These are phyloP conservation scores for Oreortyx pictus DNA, from an alignment of 2,797 vertebrate species.

Conservation along the genomic window DNA sequence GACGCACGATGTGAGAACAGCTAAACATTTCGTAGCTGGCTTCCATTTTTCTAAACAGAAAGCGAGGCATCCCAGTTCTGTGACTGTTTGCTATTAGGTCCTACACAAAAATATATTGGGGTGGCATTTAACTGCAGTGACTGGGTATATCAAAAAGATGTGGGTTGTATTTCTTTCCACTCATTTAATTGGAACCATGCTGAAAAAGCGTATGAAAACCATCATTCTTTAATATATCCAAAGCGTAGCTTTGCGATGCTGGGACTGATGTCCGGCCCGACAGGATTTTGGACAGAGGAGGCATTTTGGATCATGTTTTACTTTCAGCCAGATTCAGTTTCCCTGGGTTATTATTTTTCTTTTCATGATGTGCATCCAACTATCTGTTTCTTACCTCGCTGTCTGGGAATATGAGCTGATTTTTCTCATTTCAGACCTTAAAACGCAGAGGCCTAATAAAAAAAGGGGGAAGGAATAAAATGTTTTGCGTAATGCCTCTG, in stretches of 20 bases:
- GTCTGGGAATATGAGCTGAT: slow-evolving; percentile 62
- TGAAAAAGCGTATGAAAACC: slow-evolving; percentile 43
- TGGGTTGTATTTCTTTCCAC: slow-evolving; percentile 59
- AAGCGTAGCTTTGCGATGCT: neutral
- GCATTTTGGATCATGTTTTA: slow-evolving; percentile 56
- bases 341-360: slow-evolving; percentile 41
- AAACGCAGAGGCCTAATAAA: slow-evolving; percentile 34
- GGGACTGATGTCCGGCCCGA: slow-evolving; percentile 44
- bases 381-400: slow-evolving; percentile 66
- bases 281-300: slow-evolving; percentile 54
- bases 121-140: slow-evolving; percentile 36
- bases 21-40: slow-evolving; percentile 26
- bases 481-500: neutral
- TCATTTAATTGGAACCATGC: slow-evolving; percentile 65
- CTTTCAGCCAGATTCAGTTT: slow-evolving; percentile 46
- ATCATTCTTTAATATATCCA: slow-evolving; percentile 29
- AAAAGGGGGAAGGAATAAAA: neutral
- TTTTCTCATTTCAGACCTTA: slow-evolving; percentile 58
- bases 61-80: neutral
- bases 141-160: slow-evolving; percentile 55
- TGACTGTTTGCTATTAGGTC: slow-evolving; percentile 46
- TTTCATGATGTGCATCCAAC: slow-evolving; percentile 44
- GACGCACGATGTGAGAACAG: slow-evolving; percentile 34
- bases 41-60: neutral
- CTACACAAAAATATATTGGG: slow-evolving; percentile 23